These are phyloP conservation scores for Hedya salicella DNA, from an alignment of 2,888 invertebrate species.

Conservation along the genomic window DNA sequence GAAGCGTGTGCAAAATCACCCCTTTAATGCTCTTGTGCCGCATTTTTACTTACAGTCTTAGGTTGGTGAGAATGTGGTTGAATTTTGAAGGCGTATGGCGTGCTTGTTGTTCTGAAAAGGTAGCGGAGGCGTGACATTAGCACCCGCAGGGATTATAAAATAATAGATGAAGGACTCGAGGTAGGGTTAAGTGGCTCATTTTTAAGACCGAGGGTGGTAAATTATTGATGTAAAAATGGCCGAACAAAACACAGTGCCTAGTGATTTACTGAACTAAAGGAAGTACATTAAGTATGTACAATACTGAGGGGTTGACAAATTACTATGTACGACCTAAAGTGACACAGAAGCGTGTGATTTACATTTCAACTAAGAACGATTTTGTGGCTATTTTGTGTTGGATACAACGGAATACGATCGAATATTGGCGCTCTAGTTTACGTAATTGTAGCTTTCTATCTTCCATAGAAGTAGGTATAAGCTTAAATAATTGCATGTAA, in stretches of 20 bases:
- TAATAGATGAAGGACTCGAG: conserved; percentile 78
- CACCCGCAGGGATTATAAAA: conserved; percentile 77
- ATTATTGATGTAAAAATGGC: conserved; percentile 74
- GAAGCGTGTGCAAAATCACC: conserved; percentile 74
- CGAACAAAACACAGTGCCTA: conserved; percentile 46
- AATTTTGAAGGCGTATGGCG: conserved; percentile 59
- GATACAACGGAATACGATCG: background rate
- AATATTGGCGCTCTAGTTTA: background rate
- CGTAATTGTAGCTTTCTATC: conserved; percentile 8
- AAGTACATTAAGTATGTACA: conserved; percentile 39
- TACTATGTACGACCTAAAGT: conserved; percentile 25
- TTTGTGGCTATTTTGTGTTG: conserved; percentile 6
- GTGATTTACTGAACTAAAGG: conserved; percentile 34
- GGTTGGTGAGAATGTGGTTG: conserved; percentile 43
- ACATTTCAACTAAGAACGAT: conserved; percentile 17
- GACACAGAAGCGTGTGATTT: conserved; percentile 32
- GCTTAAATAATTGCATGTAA: background rate
- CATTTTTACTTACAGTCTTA: conserved; percentile 48
- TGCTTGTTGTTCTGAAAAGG: conserved; percentile 69
- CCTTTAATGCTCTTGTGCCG: conserved; percentile 58
- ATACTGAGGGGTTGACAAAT: conserved; percentile 30
- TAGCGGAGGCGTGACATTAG: conserved; percentile 81
- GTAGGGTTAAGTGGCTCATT: conserved; percentile 75
- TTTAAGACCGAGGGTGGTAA: conserved; percentile 66
- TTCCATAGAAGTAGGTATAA: background rate